Base-by-base conservation (phyloP, 2,113 vertebrate genomes). In the Caranx ignobilis region DNA sequence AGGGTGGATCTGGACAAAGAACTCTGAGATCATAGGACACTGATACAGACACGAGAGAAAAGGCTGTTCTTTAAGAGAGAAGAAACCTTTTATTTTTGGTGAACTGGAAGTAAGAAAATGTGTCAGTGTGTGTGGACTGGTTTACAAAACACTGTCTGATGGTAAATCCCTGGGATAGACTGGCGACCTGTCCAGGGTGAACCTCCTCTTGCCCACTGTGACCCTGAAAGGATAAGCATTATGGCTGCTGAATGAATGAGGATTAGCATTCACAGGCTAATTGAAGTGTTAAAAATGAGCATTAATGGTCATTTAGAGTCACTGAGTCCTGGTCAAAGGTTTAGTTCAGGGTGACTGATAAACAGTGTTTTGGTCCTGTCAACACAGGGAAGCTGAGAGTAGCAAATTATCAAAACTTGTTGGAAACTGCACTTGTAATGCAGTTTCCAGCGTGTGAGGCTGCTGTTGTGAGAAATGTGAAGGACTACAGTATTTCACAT, bases 1-100 rank as follows among this genome's bases (percentile, higher is more conserved):
- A 87, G 86, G 91, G 89, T 88, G 84, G 85, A 85, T 89, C 41
- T 69, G 79, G 69, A 82, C 77, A 19, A 26, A 79, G 73, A 60
- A 43, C 57, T 57, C 39, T 13, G 56, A 50, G 31, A 81, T 79
- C 78, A 67, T 41, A 62, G 41, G 56, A 79, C 66, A 52, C 0
- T 3, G 39, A 67, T 31, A 32, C 18, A 48, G 47, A 66, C 45
- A 59, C 2, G n/a, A 47, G 79, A 8, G 48, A 31, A 63, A 45
- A 86, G 48, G 48, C 43, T 13, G 60, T 62, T 31, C 37, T 8
- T 41, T 11, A 3, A 37, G 13, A 56, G 9, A 34, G 39, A 62
- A 26, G 48, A n/a, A 41, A 39, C 15, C 0, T 9, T 41, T 10
- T 70, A 21, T 70, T 55, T 64, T 35, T 59, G 64, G 11, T 62